phyloP scores from a whole-genome alignment of 2,113 vertebrate species.

The Pardalotus punctatus region DNA sequence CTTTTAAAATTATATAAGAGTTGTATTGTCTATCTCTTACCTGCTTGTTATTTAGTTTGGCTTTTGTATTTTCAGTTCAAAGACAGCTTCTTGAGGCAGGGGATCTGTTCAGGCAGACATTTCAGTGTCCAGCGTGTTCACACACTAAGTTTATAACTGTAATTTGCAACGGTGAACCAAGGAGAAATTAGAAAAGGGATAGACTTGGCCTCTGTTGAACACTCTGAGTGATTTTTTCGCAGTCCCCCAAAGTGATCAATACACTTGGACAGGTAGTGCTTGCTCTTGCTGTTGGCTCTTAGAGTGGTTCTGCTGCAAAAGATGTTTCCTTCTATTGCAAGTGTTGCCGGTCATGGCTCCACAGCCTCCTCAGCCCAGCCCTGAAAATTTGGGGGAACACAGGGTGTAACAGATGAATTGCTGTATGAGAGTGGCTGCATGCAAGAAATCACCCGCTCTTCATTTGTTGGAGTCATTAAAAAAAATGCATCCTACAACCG shows the following conservation, averaged over 20 bases:
- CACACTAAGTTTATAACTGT: neutral
- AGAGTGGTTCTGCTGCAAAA: neutral
- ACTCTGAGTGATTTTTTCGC: neutral
- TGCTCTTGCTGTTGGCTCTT: neutral
- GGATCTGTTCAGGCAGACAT: neutral
- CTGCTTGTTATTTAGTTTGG: neutral
- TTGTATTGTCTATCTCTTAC: neutral
- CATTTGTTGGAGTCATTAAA: neutral
- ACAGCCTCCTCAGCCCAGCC: neutral
- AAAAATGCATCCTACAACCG: fast-evolving
- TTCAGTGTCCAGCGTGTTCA: neutral
- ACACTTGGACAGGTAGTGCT: neutral
- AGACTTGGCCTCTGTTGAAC: neutral
- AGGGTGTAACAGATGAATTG: neutral
- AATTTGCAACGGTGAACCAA: neutral
- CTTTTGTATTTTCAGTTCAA: neutral
- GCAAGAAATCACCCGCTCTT: neutral
- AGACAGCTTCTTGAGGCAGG: neutral
- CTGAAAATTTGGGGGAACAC: neutral
- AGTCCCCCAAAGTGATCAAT: neutral
- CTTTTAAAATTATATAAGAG: neutral
- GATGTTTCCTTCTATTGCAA: neutral
- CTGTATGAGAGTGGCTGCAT: neutral
- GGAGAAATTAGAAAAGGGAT: neutral
- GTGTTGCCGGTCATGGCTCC: neutral